These are phyloP conservation scores for Capromys pilorides DNA, from an alignment of 2,797 vertebrate genomes.

Conservation along the genomic window DNA sequence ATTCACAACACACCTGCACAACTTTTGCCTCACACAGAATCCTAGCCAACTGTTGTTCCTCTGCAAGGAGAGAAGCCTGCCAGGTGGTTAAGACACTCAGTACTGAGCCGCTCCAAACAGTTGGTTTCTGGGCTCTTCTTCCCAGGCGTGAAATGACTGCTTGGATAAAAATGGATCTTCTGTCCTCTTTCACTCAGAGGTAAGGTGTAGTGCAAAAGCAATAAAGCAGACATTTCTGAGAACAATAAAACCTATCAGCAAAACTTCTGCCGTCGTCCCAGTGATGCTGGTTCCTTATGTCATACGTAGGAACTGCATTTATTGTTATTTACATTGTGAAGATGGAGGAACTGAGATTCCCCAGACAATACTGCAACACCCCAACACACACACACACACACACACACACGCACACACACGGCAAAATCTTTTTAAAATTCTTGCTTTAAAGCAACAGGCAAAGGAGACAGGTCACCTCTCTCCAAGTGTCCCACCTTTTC, in stretches of 20 bases:
- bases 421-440: conserved; percentile 47
- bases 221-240: conserved; percentile 28
- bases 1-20: conserved; percentile 27
- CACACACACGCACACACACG: not conserved
- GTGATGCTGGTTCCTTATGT: not conserved
- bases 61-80: not conserved
- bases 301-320: not conserved
- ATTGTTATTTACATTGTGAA: conserved; percentile 4
- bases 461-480: conserved; percentile 57
- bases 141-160: conserved; percentile 50
- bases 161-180: conserved; percentile 55
- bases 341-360: not conserved
- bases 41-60: conserved; percentile 13
- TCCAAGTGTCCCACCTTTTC: conserved; percentile 63
- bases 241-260: conserved; percentile 3
- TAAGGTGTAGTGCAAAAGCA: conserved; percentile 38
- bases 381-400: not conserved
- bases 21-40: conserved; percentile 14
- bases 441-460: not conserved
- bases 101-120: not conserved
- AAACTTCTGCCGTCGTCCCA: conserved; percentile 27
- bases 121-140: conserved; percentile 57
- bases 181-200: conserved; percentile 21
- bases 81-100: not conserved
- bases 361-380: not conserved